Evolutionary conservation across 2,797 vertebrate genomes (phyloP).

Genomic region (Hypotaenidia philippensis): DNA sequence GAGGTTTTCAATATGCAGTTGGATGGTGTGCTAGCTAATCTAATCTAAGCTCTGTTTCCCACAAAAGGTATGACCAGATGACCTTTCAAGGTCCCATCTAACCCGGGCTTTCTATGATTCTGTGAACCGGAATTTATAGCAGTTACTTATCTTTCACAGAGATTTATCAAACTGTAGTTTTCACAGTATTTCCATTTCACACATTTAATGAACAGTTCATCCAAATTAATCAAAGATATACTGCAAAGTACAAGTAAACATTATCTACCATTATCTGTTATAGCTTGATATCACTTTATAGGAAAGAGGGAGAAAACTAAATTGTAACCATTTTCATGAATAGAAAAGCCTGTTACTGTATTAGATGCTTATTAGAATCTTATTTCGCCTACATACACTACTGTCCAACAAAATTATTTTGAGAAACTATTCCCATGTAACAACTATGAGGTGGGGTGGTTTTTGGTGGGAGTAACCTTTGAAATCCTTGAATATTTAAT

Average conservation of each 20-base stretch:
- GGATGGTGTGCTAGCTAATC: not conserved
- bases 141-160: not conserved
- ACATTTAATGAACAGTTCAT: not conserved
- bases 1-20: not conserved
- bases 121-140: not conserved
- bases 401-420: not conserved
- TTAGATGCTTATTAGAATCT: not conserved
- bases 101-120: not conserved
- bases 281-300: not conserved
- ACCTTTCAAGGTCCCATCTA: not conserved
- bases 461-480: not conserved
- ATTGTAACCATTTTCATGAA: not conserved
- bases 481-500: not conserved
- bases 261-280: not conserved
- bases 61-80: not conserved
- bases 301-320: not conserved
- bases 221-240: not conserved
- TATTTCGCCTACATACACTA: not conserved
- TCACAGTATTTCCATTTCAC: not conserved
- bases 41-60: not conserved
- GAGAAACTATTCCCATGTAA: not conserved
- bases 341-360: not conserved
- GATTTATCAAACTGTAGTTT: not conserved
- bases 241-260: not conserved
- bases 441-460: accelerated